phyloP scores from a whole-genome alignment of 2,113 vertebrate genomes.

The Amphiprion ocellaris region DNA sequence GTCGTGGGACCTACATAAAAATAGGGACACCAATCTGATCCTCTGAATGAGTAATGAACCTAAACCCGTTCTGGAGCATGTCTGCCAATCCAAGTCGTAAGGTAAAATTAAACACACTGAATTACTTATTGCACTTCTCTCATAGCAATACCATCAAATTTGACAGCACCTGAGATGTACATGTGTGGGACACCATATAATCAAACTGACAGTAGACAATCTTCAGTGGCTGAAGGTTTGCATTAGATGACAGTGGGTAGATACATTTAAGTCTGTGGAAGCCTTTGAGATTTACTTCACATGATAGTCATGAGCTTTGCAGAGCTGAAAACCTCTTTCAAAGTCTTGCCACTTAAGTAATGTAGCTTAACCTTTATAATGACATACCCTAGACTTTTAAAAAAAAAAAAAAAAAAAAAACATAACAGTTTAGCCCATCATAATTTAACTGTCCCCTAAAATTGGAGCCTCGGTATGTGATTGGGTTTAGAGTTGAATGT shows the following conservation, averaged over 20 bases:
- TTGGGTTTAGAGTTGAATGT: too few relatives aligned
- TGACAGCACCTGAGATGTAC: not conserved
- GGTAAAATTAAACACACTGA: conserved; percentile 79
- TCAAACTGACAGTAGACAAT: not conserved
- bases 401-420: too few relatives aligned
- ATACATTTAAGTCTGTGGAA: not conserved
- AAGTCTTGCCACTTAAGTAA: not conserved
- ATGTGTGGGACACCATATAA: not conserved
- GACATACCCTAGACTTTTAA: not conserved
- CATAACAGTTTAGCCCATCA: too few relatives aligned
- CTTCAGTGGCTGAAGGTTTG: not conserved
- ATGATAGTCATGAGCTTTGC: too few relatives aligned
- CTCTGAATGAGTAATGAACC: conserved; percentile 92
- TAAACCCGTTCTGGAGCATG: conserved; percentile 99
- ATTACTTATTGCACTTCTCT: not conserved
- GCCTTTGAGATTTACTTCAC: not conserved
- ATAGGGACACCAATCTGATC: conserved; percentile 67
- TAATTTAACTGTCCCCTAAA: too few relatives aligned
- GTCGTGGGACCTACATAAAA: conserved; percentile 72
- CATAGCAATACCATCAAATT: not conserved
- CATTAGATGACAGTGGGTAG: too few relatives aligned
- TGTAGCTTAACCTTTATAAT: not conserved
- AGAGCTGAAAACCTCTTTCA: not conserved
- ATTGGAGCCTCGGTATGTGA: too few relatives aligned
- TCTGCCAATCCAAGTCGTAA: conserved; percentile 93